Conservation (phyloP, 1,140 invertebrate species). For the Nomia melanderi region DNA sequence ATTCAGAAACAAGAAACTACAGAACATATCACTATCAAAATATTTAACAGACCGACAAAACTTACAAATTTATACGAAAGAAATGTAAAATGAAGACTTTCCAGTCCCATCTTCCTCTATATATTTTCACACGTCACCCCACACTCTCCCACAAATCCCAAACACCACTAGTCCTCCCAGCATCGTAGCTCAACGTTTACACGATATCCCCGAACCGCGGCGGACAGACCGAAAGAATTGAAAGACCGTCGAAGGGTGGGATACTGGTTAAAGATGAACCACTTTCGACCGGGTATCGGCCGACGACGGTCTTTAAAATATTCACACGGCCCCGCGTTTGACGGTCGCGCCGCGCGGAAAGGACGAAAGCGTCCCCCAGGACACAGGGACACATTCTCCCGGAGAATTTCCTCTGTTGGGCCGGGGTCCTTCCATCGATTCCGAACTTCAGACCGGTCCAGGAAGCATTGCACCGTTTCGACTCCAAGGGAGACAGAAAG, state of each 20-base stretch:
- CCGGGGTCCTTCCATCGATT: constrained; percentile 1
- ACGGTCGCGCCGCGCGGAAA: constrained; percentile 49
- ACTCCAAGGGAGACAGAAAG: not conserved
- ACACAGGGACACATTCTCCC: constrained; percentile 41
- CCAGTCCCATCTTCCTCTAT: too few species aligned
- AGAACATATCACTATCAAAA: too few species aligned
- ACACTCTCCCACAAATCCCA: too few species aligned
- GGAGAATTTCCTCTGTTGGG: constrained; percentile 28
- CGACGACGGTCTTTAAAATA: constrained; percentile 56
- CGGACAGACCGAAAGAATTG: not conserved
- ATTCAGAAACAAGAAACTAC: too few species aligned
- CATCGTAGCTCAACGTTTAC: too few species aligned
- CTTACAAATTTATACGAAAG: too few species aligned
- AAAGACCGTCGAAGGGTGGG: not conserved
- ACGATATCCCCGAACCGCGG: too few species aligned
- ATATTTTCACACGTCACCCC: too few species aligned
- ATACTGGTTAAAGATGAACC: constrained; percentile 50
- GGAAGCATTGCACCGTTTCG: not conserved
- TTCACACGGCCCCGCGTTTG: constrained; percentile 67
- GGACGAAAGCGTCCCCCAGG: constrained; percentile 46
- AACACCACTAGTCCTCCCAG: too few species aligned
- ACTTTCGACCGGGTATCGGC: constrained; percentile 25
- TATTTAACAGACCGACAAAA: too few species aligned
- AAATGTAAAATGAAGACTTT: too few species aligned
- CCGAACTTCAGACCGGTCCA: constrained; percentile 33